phyloP scores from a whole-genome alignment of 53 echinoderm and acorn worm species.

The Henricia sp. region DNA sequence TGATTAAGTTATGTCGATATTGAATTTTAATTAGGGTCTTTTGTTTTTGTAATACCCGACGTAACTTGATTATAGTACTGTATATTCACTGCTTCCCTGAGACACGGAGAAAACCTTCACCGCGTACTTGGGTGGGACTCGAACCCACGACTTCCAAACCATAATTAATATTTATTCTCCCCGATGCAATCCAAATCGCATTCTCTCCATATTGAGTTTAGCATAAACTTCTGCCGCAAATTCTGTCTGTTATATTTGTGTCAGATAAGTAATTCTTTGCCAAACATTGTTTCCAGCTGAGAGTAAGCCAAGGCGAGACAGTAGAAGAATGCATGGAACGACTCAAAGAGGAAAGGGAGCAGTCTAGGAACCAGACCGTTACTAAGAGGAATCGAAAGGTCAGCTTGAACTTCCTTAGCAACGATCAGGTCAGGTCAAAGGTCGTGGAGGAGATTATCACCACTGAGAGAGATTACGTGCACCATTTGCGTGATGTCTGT shows the following conservation, averaged over 20 bases:
- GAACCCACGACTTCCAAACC: too few species aligned
- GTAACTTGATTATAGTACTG: too few species aligned
- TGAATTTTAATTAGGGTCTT: too few species aligned
- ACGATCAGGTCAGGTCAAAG: conserved; percentile 95
- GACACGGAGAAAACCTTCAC: too few species aligned
- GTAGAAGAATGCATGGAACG: conserved; percentile 92
- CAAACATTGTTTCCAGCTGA: conserved; percentile 55
- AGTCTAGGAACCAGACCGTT: conserved; percentile 16
- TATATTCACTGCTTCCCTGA: too few species aligned
- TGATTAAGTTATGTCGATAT: too few species aligned
- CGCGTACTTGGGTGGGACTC: too few species aligned
- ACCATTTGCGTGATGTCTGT: conserved; percentile 79
- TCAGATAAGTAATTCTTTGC: too few species aligned
- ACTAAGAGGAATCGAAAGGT: conserved; percentile 70
- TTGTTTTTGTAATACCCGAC: too few species aligned
- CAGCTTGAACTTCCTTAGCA: conserved; percentile 95
- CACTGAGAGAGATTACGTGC: conserved; percentile 93
- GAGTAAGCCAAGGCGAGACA: conserved; percentile 94
- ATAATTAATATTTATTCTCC: too few species aligned
- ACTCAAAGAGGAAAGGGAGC: conserved; percentile 69
- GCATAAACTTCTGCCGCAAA: too few species aligned
- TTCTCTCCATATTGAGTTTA: not conserved
- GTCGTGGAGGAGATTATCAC: conserved; percentile 94
- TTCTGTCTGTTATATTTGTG: too few species aligned
- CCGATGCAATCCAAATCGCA: not conserved